Base-by-base conservation (phyloP, 2,797 vertebrate species). In the Liparis tanakae region DNA sequence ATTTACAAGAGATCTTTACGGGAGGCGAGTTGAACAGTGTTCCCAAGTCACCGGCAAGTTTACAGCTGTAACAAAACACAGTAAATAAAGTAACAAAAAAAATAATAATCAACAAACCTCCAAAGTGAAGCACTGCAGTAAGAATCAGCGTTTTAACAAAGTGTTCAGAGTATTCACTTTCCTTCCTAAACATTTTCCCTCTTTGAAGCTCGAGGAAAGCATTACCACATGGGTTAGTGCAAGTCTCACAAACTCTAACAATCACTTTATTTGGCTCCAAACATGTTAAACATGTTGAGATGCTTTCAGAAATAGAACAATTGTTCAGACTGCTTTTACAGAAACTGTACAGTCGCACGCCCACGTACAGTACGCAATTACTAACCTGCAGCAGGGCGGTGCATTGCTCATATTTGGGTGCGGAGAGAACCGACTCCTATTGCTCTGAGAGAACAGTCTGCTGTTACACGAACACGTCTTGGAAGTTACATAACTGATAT, bases 1-100 rank as follows among this genome's bases (percentile, higher is more conserved):
- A 91, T 91, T 91, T 94, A 92, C 91, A 93, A 70, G 55, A 70
- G 56, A 56, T 69, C 64, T 81, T 85, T 56, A 75, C 56, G 86
- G 86, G 66, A 43, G 59, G 53, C 36, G 33, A 60, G 46, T 34
- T 58, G 25, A 63, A 85, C 62, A 57, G 51, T 58, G 66, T 80
- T 78, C 37, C 71, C 63, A 76, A 58, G 36, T 82, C 67, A 72
- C 69, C 37, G 34, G 74, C 78, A 85, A 64, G 73, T 87, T 86
- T 84, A 86, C 80, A 91, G 79, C 74, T 70, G 82, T 72, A 87
- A 81, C 83, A 89, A 90, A 89, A 84, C 63, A 80, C 63, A 80
- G 78, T 70, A 83, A 88, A 75, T 68, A 74, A 73, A 75, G 36
- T 67, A 55, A 62, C 17, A 74, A 30, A 30, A 30, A 30, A 30